Percentiles rank a stretch among this genome's conserved stretches.
phyloP scores from a whole-genome alignment of 2,888 invertebrate genomes.

The Troides helena region DNA sequence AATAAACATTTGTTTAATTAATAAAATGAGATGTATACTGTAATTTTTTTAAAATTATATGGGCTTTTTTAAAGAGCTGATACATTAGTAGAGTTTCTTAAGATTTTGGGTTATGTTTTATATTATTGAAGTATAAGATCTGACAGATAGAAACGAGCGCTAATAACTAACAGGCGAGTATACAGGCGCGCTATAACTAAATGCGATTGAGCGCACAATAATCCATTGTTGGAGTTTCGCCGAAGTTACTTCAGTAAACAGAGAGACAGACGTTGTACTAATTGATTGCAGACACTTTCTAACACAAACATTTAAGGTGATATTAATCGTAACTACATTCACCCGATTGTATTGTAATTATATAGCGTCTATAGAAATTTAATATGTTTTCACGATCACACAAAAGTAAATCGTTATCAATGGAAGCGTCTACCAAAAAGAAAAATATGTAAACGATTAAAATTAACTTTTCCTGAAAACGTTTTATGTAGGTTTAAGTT shows the following conservation, averaged over 20 bases:
- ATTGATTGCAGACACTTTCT: slow-evolving; percentile 48
- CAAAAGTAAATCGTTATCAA: background rate
- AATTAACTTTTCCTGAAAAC: too few species aligned
- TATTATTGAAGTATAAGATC: background rate
- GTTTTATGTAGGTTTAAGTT: background rate
- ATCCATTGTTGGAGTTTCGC: slow-evolving; percentile 34
- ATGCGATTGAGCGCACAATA: slow-evolving; percentile 33
- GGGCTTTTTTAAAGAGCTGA: too few species aligned
- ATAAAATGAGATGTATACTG: background rate
- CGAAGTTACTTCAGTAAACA: slow-evolving; percentile 37
- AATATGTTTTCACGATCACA: background rate
- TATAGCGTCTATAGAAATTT: background rate
- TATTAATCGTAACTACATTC: slow-evolving; percentile 26
- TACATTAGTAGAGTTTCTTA: background rate
- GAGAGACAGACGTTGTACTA: slow-evolving; percentile 44
- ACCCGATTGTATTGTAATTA: background rate
- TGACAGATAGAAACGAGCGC: slow-evolving; percentile 12
- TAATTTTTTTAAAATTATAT: background rate
- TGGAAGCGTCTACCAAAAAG: too few species aligned
- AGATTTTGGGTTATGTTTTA: background rate
- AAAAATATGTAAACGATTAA: too few species aligned
- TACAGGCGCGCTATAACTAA: slow-evolving; percentile 18
- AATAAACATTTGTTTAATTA: too few species aligned
- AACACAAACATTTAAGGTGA: slow-evolving; percentile 40
- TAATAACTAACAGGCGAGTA: slow-evolving; percentile 1